Evolutionary conservation across 2,888 invertebrate species (phyloP).

Genomic region (Willowsia nigromaculata): DNA sequence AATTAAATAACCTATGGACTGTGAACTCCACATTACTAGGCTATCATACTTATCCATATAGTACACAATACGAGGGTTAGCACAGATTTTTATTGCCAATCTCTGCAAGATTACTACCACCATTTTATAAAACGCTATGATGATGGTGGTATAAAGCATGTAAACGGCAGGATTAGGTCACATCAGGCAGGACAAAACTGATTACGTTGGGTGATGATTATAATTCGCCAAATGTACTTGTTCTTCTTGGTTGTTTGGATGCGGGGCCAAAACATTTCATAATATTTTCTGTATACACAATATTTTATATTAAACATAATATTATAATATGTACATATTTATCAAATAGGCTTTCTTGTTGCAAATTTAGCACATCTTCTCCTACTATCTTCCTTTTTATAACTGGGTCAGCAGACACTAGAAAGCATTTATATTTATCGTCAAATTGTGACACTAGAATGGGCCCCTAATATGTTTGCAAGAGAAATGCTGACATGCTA

Average conservation of each 20-base stretch:
- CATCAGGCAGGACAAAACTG: slow-evolving; percentile 34
- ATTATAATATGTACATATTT: not conserved
- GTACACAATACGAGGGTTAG: not conserved
- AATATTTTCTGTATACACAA: no score
- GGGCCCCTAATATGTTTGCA: not conserved
- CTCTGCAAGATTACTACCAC: not conserved
- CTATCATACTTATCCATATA: not conserved
- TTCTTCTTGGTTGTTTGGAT: no score
- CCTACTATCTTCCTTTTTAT: not conserved
- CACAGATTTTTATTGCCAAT: not conserved
- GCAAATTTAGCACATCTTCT: not conserved
- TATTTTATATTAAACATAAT: no score
- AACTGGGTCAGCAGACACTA: not conserved
- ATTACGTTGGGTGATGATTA: slow-evolving; percentile 15
- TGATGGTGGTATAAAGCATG: not conserved
- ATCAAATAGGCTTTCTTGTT: not conserved
- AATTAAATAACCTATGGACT: slow-evolving; percentile 11
- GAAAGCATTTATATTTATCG: slow-evolving; percentile 1
- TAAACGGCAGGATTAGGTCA: slow-evolving; percentile 41
- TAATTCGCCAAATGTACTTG: slow-evolving; percentile 26
- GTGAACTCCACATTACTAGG: not conserved
- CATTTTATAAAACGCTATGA: not conserved
- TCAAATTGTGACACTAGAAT: slow-evolving; percentile 6
- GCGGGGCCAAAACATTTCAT: no score
- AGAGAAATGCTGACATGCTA: not conserved